A percentile compares a stretch with the other conserved stretches of the same genome.
phyloP scores from a whole-genome alignment of 2,888 invertebrate species.

The Oegoconia quadripuncta region DNA sequence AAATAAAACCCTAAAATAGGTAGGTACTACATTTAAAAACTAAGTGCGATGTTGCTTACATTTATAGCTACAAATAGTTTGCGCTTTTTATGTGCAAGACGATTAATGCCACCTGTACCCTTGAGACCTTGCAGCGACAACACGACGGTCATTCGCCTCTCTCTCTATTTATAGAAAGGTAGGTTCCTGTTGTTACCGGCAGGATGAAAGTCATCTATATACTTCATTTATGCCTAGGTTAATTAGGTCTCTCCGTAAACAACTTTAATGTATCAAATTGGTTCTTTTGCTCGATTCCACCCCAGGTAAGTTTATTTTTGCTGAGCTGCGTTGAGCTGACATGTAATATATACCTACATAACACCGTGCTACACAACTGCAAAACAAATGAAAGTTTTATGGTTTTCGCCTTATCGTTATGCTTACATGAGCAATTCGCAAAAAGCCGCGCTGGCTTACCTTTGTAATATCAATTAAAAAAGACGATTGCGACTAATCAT shows the following conservation, averaged over 20 bases:
- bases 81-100: not conserved
- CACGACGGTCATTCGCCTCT: slow-evolving; percentile 46
- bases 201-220: slow-evolving; percentile 1
- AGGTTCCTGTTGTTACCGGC: slow-evolving; percentile 19
- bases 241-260: too few relatives aligned
- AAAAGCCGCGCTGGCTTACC: not conserved
- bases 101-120: not conserved
- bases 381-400: not conserved
- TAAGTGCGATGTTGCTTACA: too few relatives aligned
- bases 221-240: too few relatives aligned
- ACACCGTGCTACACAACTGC: not conserved
- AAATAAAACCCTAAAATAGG: too few relatives aligned
- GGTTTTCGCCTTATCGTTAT: not conserved
- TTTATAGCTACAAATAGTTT: not conserved
- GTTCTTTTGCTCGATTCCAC: too few relatives aligned
- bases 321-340: too few relatives aligned
- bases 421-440: not conserved
- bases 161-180: slow-evolving; percentile 47
- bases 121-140: slow-evolving; percentile 21
- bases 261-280: too few relatives aligned
- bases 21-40: too few relatives aligned
- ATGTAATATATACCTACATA: too few relatives aligned
- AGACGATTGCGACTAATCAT: too few relatives aligned
- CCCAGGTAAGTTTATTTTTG: too few relatives aligned
- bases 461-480: not conserved